phyloP scores from a whole-genome alignment of 2,888 invertebrate genomes.

The Tipula lateralis region DNA sequence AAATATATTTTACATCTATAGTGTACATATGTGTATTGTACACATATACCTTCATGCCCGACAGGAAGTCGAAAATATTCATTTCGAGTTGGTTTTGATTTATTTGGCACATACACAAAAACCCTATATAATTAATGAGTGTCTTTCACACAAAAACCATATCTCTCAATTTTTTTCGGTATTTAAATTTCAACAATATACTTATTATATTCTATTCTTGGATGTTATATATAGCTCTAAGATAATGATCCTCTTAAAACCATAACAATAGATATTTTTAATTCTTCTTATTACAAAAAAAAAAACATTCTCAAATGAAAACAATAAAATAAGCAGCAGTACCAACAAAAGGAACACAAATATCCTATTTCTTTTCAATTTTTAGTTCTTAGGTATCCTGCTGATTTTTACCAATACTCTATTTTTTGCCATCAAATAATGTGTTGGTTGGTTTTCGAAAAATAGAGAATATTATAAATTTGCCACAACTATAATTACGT shows the following conservation, averaged over 20 bases:
- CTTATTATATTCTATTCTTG: neutral
- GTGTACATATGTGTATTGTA: neutral
- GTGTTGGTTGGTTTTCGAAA: neutral
- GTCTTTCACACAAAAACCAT: slow-evolving; percentile 19
- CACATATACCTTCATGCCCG: neutral
- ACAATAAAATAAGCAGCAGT: neutral
- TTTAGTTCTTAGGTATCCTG: neutral
- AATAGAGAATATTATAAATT: neutral
- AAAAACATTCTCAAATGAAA: neutral
- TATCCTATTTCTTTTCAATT: neutral
- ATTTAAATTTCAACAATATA: slow-evolving; percentile 19
- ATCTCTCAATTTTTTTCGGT: slow-evolving; percentile 11
- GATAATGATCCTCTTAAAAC: slow-evolving; percentile 24
- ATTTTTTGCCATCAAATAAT: neutral
- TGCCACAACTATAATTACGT: too few relatives aligned
- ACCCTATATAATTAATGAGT: slow-evolving; percentile 11
- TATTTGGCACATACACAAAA: slow-evolving; percentile 20
- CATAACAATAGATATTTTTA: slow-evolving; percentile 14
- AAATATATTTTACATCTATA: neutral
- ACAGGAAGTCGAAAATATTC: slow-evolving; percentile 19
- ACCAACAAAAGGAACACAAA: neutral
- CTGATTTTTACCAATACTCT: neutral
- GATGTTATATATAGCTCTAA: neutral
- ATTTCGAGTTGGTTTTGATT: slow-evolving; percentile 1
- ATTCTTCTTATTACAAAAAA: neutral